These are phyloP conservation scores for Polyommatus icarus DNA, from an alignment of 2,888 invertebrate genomes.

Conservation along the genomic window DNA sequence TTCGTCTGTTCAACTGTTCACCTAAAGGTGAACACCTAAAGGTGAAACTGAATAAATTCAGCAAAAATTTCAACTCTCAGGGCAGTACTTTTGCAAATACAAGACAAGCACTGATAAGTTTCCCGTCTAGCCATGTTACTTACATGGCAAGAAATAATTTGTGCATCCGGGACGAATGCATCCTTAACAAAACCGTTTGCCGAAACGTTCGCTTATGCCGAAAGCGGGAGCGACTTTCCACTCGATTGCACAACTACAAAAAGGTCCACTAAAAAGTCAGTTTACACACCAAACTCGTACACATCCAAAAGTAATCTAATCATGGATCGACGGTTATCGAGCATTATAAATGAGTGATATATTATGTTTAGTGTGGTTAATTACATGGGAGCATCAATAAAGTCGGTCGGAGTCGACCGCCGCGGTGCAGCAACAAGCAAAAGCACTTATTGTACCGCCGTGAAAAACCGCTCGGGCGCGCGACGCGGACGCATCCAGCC, in stretches of 20 bases:
- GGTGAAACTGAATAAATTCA: no score
- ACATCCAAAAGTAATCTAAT: background rate
- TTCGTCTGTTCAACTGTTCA: background rate
- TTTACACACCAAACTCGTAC: background rate
- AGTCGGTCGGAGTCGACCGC: slow-evolving; percentile 71
- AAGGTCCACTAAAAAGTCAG: background rate
- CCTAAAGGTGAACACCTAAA: no score
- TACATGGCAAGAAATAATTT: no score
- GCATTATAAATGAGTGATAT: slow-evolving; percentile 26
- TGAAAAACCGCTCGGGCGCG: slow-evolving; percentile 74
- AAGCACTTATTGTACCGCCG: slow-evolving; percentile 79
- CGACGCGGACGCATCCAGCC: slow-evolving; percentile 65
- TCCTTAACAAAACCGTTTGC: background rate
- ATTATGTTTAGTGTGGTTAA: slow-evolving; percentile 62
- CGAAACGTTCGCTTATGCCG: background rate
- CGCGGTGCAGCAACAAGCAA: slow-evolving; percentile 78
- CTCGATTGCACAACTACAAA: background rate
- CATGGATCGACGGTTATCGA: background rate
- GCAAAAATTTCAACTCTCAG: background rate
- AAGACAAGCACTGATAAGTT: no score
- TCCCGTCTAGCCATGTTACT: no score
- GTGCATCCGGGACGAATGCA: background rate
- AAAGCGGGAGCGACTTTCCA: background rate
- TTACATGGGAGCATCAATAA: slow-evolving; percentile 77
- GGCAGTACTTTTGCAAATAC: background rate